A percentile compares a stretch with the other conserved stretches of the same genome.
phyloP scores from a whole-genome alignment of 2,797 vertebrate genomes.

The Apogon hyalosoma region DNA sequence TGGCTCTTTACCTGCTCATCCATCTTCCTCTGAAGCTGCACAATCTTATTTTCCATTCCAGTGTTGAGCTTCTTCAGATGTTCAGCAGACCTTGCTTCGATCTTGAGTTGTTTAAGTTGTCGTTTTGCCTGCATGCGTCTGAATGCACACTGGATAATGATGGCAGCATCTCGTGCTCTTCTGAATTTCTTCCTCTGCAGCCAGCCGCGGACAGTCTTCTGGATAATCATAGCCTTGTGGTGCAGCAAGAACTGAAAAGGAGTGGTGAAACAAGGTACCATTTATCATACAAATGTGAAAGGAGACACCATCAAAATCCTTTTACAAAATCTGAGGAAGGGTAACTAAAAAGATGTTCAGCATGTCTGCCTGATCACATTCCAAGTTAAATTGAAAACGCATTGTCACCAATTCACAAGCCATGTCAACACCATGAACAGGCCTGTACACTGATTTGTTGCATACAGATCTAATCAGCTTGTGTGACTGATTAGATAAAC shows the following conservation, averaged over 20 bases:
- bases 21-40: constrained; percentile 94
- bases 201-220: constrained; percentile 89
- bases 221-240: constrained; percentile 92
- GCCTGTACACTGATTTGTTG: not conserved
- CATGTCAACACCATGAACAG: not conserved
- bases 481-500: not conserved
- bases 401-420: constrained; percentile 4
- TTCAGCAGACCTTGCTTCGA: constrained; percentile 89
- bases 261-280: fast-evolving
- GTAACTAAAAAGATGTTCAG: not conserved
- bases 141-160: constrained; percentile 91
- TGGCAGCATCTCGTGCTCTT: constrained; percentile 78
- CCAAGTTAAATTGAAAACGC: constrained; percentile 13
- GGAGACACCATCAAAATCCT: not conserved
- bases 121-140: constrained; percentile 85
- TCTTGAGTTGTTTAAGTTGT: constrained; percentile 89
- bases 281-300: constrained; percentile 1
- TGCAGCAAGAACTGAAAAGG: constrained; percentile 87
- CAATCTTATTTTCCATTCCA: constrained; percentile 98
- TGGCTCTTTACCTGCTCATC: constrained; percentile 89
- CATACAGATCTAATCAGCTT: not conserved
- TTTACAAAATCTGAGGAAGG: not conserved
- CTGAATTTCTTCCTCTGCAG: constrained; percentile 82
- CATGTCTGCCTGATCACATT: constrained; percentile 11
- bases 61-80: constrained; percentile 93